Base-by-base conservation (phyloP, 1,140 invertebrate genomes). In the Ostrea edulis region DNA sequence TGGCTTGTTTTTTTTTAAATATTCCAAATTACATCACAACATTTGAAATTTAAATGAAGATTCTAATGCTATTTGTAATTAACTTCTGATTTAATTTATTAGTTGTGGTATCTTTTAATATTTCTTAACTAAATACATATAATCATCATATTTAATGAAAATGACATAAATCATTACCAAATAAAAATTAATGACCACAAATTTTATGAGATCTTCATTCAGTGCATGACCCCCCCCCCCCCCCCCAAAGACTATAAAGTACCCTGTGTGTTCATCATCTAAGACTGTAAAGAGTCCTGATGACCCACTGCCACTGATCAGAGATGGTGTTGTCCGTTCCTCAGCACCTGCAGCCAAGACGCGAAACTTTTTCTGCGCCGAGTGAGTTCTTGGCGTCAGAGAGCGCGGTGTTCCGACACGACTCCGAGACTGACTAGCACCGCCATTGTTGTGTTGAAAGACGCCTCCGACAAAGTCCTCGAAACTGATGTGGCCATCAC, bases 401-500 rank as follows among this genome's bases (percentile, higher is more conserved):
- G 91, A 85, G 25, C 90, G 82, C 1, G 87, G 87, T 3, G 89
- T 89, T 14, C 58, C 84, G 8, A 86, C 84, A 17, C 84, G 86
- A 65, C 62, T 29, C 44, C 87, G 29, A 22, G 86, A 82, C n/a
- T 82, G 82, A 62, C 85, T 22, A 20, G 87, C 25, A 54, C 54
- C 51, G 12, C 53, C 68, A 65, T 54, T 81, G 53, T 89, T 65
- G 91, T 95, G 95, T 90, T 96, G 95, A 92, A 97, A 96, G 81
- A 97, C 95, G 35, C 94, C 94, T 85, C 96, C 94, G 9, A 97
- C 91, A 92, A 97, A 96, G 90, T 97, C 97, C 55, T 96, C 95
- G 91, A 97, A 96, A 91, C 95, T 96, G 55, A 97, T 97, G 87
- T 95, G 95, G 17, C 96, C 96, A 94, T 97, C 96, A 84, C 95